Evolutionary conservation across 2,113 vertebrate genomes (phyloP), one percentile per base, ranked within the genome.

Genomic region (Archilochus colubris): DNA sequence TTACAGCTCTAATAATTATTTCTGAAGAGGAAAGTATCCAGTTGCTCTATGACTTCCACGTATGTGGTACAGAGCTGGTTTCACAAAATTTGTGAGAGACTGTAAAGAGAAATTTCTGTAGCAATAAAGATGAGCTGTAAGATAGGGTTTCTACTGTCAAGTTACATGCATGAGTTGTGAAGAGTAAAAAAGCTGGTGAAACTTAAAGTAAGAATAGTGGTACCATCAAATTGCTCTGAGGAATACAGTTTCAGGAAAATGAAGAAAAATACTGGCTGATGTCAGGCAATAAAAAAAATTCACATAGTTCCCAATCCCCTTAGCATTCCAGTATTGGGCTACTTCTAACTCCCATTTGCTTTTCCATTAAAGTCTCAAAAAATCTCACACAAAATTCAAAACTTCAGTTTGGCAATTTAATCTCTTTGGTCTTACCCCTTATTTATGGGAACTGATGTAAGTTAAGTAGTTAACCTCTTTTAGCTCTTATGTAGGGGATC

Each of bases 351-450:
- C 22, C 28, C 0, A 0, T 61, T 82, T 76, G 3, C 12, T 68
- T 96, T 93, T 70, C 12, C 31, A 66, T 73, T 83, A 86, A 69
- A 33, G 77, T 51, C 10, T 57, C 46, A 93, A 82, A 73, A 50
- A n/a, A 0, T 0, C 38, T 74, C 63, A 9, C 33, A 38, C 24
- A 66, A 93, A 78, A 77, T 53, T 86, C 25, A 74, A 50, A 28
- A 66, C 30, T 86, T 19, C 3, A 2, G 1, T 69, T 88, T 51
- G 28, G 21, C 14, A 73, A 69, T 36, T 82, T 43, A 62, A 23
- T 33, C 12, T 51, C 5, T 88, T 76, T 54, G 28, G 28, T 15
- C 5, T 69, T 30, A 40, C 7, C 69, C 72, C 11, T 86, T 31
- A 40, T 72, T 24, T 63, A 73, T 48, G 20, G 27, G 36, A 78